Conservation (phyloP, 2,797 vertebrate genomes). For the Malurus leucopterus region DNA sequence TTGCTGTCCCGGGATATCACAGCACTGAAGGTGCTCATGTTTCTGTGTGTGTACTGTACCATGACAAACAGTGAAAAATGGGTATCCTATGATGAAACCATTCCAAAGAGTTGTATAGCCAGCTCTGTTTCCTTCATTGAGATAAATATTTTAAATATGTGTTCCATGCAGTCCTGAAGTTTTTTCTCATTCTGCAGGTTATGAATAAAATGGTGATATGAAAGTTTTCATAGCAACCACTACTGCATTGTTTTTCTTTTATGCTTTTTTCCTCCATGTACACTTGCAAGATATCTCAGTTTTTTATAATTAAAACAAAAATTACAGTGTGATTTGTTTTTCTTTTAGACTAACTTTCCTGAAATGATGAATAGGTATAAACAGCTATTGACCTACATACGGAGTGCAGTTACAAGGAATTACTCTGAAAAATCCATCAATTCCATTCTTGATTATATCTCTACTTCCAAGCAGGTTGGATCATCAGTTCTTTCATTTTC, state of each 20-base stretch:
- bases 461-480: constrained; percentile 97
- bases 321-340: background rate
- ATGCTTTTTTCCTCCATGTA: background rate
- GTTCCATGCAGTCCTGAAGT: background rate
- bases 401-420: constrained; percentile 97
- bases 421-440: constrained; percentile 99
- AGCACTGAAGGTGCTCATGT: background rate
- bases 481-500: constrained; percentile 18
- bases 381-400: constrained; percentile 95
- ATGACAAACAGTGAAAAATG: background rate
- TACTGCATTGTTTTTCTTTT: background rate
- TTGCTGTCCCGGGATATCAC: background rate
- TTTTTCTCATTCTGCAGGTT: background rate
- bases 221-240: background rate
- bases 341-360: constrained; percentile 90
- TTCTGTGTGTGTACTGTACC: background rate
- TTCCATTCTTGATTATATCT: constrained; percentile 99
- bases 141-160: background rate
- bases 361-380: constrained; percentile 99
- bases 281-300: background rate
- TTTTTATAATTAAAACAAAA: background rate
- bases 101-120: background rate
- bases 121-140: background rate
- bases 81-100: background rate
- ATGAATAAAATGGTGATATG: background rate